phyloP scores from a whole-genome alignment of 1,140 invertebrate species.

The Andricus grossulariae region DNA sequence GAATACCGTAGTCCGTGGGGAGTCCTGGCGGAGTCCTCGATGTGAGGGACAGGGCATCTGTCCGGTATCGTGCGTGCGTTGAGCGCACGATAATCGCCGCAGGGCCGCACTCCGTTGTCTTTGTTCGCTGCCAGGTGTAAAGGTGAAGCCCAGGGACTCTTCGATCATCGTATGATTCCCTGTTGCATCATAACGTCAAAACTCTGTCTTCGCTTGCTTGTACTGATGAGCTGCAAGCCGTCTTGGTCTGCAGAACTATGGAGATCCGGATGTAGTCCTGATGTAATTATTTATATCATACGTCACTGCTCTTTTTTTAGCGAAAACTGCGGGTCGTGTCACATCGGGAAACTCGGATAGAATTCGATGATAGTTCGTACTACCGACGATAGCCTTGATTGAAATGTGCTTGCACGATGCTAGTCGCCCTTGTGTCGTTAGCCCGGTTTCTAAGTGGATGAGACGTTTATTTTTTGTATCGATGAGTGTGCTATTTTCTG shows the following conservation, averaged over 20 bases:
- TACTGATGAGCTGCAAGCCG: conserved; percentile 42
- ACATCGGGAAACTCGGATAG: no score
- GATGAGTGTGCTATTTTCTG: no score
- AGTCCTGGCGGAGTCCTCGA: no score
- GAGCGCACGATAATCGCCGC: no score
- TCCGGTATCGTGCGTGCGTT: no score
- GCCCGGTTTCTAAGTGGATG: no score
- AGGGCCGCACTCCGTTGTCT: no score
- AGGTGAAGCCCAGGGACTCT: conserved; percentile 68
- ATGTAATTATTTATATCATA: conserved; percentile 51
- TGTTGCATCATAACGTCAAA: no score
- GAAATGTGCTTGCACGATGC: background rate
- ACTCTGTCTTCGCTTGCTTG: background rate
- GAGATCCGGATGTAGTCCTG: conserved; percentile 61
- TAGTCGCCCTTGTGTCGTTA: background rate
- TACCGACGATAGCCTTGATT: no score
- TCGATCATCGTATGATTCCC: conserved; percentile 53
- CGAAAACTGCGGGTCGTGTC: conserved; percentile 46
- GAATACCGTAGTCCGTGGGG: no score
- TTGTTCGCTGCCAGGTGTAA: conserved; percentile 71
- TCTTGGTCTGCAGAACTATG: conserved; percentile 58
- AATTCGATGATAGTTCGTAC: no score
- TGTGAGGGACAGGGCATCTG: no score
- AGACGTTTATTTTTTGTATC: conserved; percentile 54
- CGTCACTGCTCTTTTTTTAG: background rate